A percentile compares a stretch with the other conserved stretches of the same genome.
These are phyloP conservation scores for Vidua macroura DNA, from an alignment of 2,113 vertebrate genomes.

Conservation along the genomic window DNA sequence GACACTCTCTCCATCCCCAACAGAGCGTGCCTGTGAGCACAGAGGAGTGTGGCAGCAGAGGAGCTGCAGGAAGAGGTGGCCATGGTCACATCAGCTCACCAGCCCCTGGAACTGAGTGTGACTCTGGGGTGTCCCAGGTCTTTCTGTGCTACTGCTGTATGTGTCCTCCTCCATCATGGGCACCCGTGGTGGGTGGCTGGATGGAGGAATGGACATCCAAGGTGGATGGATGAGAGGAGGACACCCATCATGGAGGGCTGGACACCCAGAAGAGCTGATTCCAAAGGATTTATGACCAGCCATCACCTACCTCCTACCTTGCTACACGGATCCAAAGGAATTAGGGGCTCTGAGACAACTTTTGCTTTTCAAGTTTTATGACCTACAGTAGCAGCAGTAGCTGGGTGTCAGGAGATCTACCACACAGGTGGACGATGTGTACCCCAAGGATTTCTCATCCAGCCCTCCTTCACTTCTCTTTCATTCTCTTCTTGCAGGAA, in stretches of 20 bases:
- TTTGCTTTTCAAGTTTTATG: not conserved
- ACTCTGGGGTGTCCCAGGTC: accelerated
- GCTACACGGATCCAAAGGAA: not conserved
- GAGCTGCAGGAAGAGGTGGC: not conserved
- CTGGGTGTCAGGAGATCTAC: not conserved
- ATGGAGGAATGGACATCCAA: not conserved
- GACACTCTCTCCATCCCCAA: not conserved
- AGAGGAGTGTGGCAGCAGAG: accelerated
- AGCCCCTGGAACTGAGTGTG: not conserved
- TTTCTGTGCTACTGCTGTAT: not conserved
- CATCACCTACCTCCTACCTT: not conserved
- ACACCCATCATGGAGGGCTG: accelerated
- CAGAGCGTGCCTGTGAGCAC: not conserved
- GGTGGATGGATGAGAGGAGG: not conserved
- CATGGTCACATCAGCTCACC: accelerated
- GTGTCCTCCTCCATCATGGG: accelerated
- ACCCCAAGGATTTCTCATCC: not conserved
- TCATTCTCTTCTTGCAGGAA: not conserved
- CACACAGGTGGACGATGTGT: too few relatives aligned
- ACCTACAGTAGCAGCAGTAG: not conserved
- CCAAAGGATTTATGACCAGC: not conserved
- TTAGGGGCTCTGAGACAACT: not conserved
- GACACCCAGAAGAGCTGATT: not conserved
- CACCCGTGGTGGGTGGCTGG: not conserved
- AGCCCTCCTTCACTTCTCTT: not conserved